Base-by-base conservation (phyloP, 2,113 vertebrate genomes). In the Gnathonemus echidnorhynchus region DNA sequence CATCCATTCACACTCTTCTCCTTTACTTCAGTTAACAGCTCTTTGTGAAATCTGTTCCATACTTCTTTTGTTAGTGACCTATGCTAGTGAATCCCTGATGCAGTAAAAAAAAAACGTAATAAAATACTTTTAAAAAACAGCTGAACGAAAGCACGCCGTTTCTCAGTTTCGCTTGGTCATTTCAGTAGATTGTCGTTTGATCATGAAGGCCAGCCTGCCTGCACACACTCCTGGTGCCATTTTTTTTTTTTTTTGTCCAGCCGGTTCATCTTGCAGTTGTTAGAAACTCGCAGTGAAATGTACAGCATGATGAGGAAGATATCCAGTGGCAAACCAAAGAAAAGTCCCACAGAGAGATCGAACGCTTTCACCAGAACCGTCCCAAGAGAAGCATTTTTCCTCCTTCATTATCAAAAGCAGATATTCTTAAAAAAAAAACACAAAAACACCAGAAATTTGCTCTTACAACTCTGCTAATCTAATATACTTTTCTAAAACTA, bases 161-260 rank as follows among this genome's bases (percentile, higher is more conserved):
- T 92, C 93, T 95, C 95, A 93, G 90, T 95, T 93, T 94, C 92
- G 90, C 94, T 95, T 95, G 94, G 95, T 95, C 95, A 95, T 95
- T 95, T 94, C 94, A 95, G 94, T 95, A 95, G 96, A 96, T 96
- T 96, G 96, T 96, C 96, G 94, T 94, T 95, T 94, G 91, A 96
- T 96, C 94, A 94, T 93, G 94, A 95, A 95, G 95, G 91, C 95
- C 94, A 95, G 93, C 91, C 91, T 91, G 95, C 95, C 95, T 94
- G 93, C 93, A 92, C 94, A 95, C 94, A 90, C 92, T 45, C 80
- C 85, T 52, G 91, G 91, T 86, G 6, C 49, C 19, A 35, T 90
- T 35, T 35, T 42, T 77, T 39, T 42, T 42, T 42, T 35, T 42
- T 77, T 39, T 88, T 56, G 53, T 88, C 88, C 88, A 92, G 90